phyloP scores from a whole-genome alignment of 1,140 invertebrate genomes.

The Drosophila punjabiensis region DNA sequence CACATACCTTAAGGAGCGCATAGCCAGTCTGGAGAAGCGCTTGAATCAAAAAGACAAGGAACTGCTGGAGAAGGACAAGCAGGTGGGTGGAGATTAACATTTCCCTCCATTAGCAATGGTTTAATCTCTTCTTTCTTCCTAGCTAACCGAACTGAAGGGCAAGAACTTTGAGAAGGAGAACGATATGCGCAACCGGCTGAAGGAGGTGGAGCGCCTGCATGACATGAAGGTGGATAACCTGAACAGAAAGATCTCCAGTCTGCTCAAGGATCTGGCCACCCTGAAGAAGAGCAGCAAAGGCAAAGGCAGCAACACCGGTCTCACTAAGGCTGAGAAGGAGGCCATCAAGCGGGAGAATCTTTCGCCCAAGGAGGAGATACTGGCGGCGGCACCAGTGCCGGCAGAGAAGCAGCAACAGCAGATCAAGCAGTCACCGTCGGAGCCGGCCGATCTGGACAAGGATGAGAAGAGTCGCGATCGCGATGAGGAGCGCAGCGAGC shows the following conservation, averaged over 20 bases:
- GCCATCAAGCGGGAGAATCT: slow-evolving; percentile 85
- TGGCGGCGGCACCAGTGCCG: slow-evolving; percentile 26
- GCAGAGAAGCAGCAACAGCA: slow-evolving; percentile 41
- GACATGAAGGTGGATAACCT: slow-evolving; percentile 92
- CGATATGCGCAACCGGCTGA: slow-evolving; percentile 94
- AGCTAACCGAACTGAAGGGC: slow-evolving; percentile 97
- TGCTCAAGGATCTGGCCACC: slow-evolving; percentile 94
- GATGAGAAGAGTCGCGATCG: slow-evolving; percentile 76
- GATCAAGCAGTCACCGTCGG: slow-evolving; percentile 42
- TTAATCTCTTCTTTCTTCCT: slow-evolving; percentile 5
- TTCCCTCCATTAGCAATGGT: neutral
- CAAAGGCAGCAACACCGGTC: slow-evolving; percentile 84
- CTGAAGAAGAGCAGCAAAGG: slow-evolving; percentile 92
- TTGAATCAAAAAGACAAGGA: slow-evolving; percentile 94
- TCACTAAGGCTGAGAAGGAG: slow-evolving; percentile 73
- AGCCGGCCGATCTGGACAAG: slow-evolving; percentile 62
- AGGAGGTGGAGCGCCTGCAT: slow-evolving; percentile 92
- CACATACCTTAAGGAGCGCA: slow-evolving; percentile 97
- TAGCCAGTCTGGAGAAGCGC: slow-evolving; percentile 96
- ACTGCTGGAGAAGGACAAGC: slow-evolving; percentile 95
- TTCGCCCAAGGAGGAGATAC: slow-evolving; percentile 77
- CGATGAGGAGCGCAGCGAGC: slow-evolving; percentile 69
- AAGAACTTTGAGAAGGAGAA: slow-evolving; percentile 95
- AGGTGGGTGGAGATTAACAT: slow-evolving; percentile 87
- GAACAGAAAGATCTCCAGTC: slow-evolving; percentile 91